Evolutionary conservation across 92 coral and sea anemone genomes (phyloP), one percentile per base, ranked within the genome.

Genomic region (Desmophyllum pertusum): DNA sequence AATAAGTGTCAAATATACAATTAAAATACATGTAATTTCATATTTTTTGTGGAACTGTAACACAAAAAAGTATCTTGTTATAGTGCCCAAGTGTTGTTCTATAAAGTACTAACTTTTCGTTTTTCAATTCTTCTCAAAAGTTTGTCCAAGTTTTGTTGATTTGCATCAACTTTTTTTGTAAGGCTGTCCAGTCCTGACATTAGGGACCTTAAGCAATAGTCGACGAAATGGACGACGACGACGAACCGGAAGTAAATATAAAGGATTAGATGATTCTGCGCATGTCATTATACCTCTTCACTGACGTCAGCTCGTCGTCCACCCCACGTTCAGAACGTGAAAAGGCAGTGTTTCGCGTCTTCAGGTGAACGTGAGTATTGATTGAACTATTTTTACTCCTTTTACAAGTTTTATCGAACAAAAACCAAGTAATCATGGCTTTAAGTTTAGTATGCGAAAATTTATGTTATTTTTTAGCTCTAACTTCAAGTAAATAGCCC

Each of bases 81-180:
- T 13, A 45, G 13, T 45, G 51, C 6, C 7, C 3, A 50, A 30
- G 21, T 67, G 23, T 33, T 67, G 41, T 33, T n/a, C n/a, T n/a
- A n/a, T n/a, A n/a, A n/a, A n/a, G 2, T 53, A 57, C 81, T 17
- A 52, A n/a, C 86, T 79, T 82, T 82, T 53, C 70, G 50, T 27
- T 82, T 82, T 35, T 83, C 74, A 38, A 62, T 74, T 61, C 74
- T 83, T 83, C 25, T 83, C 15, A 61, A 25, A 73, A 83, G 10
- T 59, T 40, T 73, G 18, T 83, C 72, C 81, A 83, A 73, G 59
- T 73, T 73, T 43, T 83, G 74, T 19, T 61, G 41, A 55, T 83
- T 63, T 83, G 7, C 45, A 42, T 59, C 81, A 83, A 83, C 64
- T 7, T 61, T 83, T 29, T 40, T 43, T 40, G 73, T 74, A 21